Evolutionary conservation across 2,888 invertebrate species (phyloP), one percentile per base, ranked within the genome.

Genomic region (Trilocha varians): DNA sequence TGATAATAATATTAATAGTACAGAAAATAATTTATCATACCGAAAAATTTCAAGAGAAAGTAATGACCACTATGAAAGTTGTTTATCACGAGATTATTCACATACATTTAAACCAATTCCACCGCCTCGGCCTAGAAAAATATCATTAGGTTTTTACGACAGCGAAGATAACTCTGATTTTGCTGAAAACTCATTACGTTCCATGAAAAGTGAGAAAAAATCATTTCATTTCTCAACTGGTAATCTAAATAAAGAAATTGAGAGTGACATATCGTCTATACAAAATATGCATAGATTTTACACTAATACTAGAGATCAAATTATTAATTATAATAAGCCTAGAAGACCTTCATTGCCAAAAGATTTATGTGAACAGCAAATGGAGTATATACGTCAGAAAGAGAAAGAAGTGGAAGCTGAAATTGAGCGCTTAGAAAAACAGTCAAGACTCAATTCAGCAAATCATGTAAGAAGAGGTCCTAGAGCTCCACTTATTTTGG

Each of bases 371-470:
- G 87, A 89, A 43, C 84, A 86, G 52, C 90, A 90, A 76, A 87
- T 91, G 74, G 87, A 90, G 59, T 89, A 90, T 52, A 90, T 92
- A 25, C 70, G 87, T 25, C 87, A 87, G 66, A 91, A 91, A 70
- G 92, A 92, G 74, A 87, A 88, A 54, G 89, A 91, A 65, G 87
- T 92, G 5, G 89, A 89, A 72, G 76, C 87, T 17, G 91, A 92
- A 74, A 87, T 91, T 49, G 87, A 88, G 48, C 80, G 88, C 1
- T 69, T 92, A 32, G 90, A 91, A 71, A 78, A 84, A 34, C 87
- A 89, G 55, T 88, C 89, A 41, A 49, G 57, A 40, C 47, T 37
- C 9, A 49, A 52, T 33, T 42, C 53, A 3, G 42, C 47, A 36
- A 42, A 50, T 33, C 17, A 39, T 8, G 57, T 62, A 32, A 70